Conservation (phyloP, 2,888 invertebrate species). For the Rhingia campestris region DNA sequence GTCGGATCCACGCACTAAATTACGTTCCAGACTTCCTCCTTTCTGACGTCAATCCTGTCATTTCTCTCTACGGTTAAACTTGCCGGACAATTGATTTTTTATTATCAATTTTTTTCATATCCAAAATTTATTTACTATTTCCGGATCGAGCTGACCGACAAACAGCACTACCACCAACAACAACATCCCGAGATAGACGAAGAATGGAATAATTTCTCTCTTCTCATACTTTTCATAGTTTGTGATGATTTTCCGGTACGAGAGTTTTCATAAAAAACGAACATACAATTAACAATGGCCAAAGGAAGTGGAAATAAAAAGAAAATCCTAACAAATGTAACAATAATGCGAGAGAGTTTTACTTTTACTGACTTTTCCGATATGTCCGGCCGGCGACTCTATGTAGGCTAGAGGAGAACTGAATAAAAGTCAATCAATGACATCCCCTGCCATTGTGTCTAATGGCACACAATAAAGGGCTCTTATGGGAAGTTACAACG, state of each 20-base stretch:
- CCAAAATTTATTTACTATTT: slow-evolving; percentile 73
- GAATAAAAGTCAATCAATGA: slow-evolving; percentile 71
- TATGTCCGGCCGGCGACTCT: slow-evolving; percentile 17
- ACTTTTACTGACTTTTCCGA: slow-evolving; percentile 58
- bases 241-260: slow-evolving; percentile 71
- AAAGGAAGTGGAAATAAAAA: slow-evolving; percentile 72
- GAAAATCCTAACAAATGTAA: slow-evolving; percentile 73
- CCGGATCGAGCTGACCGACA: slow-evolving; percentile 72
- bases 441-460: slow-evolving; percentile 64
- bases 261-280: slow-evolving; percentile 46
- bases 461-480: slow-evolving; percentile 68
- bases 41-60: slow-evolving; percentile 13
- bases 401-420: slow-evolving; percentile 42
- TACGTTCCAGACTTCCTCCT: slow-evolving; percentile 64
- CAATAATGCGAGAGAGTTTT: slow-evolving; percentile 64
- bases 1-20: slow-evolving; percentile 42
- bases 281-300: slow-evolving; percentile 69
- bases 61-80: slow-evolving; percentile 21
- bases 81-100: slow-evolving; percentile 68
- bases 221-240: slow-evolving; percentile 31
- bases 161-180: slow-evolving; percentile 16
- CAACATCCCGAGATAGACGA: slow-evolving; percentile 12
- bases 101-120: slow-evolving; percentile 58
- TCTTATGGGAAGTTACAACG: slow-evolving; percentile 66
- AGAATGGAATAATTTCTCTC: slow-evolving; percentile 59